Evolutionary conservation across 2,888 invertebrate species (phyloP), one percentile per base, ranked within the genome.

Genomic region (Caradrina kadenii): DNA sequence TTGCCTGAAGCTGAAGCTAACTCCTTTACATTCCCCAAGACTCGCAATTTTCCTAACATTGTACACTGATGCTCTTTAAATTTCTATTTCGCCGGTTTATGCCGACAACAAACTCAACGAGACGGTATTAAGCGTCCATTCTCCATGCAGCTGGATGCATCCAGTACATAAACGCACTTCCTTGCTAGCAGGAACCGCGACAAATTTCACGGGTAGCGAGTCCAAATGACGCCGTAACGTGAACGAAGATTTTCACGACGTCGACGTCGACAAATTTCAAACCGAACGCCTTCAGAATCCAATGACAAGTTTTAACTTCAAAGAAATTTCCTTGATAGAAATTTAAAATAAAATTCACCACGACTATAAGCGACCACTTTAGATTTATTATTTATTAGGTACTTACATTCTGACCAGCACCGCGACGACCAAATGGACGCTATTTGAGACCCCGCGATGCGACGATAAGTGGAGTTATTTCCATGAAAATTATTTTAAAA

Each of bases 201-300:
- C 91, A 87, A 94, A 95, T 95, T 95, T 95, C 93, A 95, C 94
- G 94, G 93, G 73, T 84, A 88, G 88, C 93, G 94, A 91, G 65
- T 88, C 72, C 80, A 86, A 89, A 90, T 89, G 90, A 88, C 80
- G 86, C 84, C 78, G 79, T 87, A 84, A 94, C 93, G 91, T 88
- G 93, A 86, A 90, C 89, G 86, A 87, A 90, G 90, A 93, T 92
- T 93, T 90, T 89, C 91, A 87, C 87, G 81, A 81, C 89, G 88
- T 83, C 87, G 81, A 81, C 89, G 88, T 83, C 87, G 78, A 80
- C 87, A 91, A 91, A 91, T 93, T 94, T 93, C 92, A 89, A 91
- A 86, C 90, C 85, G 91, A 93, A 93, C 89, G 91, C 91, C 86
- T 90, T 81, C 83, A 86, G 84, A 72, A 61, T 67, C 62, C 76